Base-by-base conservation (phyloP, 2,888 invertebrate genomes). In the Diadegma fenestrale region DNA sequence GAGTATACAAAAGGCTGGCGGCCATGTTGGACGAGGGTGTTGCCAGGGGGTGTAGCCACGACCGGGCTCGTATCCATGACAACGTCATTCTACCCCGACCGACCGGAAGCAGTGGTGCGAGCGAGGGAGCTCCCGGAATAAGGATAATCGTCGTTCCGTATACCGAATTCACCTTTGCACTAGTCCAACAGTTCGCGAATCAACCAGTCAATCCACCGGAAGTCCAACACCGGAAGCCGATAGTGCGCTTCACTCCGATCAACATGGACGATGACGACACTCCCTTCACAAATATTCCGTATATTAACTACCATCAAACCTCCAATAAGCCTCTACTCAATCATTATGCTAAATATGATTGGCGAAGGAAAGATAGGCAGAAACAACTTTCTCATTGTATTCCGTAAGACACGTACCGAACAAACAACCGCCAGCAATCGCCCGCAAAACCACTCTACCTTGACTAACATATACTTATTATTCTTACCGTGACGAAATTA, bases 21-120 rank as follows among this genome's bases (percentile, higher is more conserved):
- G 91, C 91, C 91, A 91, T 91, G 85, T 80, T 87, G 90, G 90
- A 66, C 84, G 89, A 85, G 92, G 91, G 91, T 91, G 91, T 91
- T 83, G 88, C 88, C 91, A 80, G 69, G 89, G 90, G 91, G 92
- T 91, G 91, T 91, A 88, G 86, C 89, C 91, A 43, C 58, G 51
- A 63, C 58, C 17, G 64, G 68, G 58, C 58, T 54, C 73, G 91
- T 93, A 87, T 81, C 92, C 92, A 92, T 92, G 92, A 87, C 90
- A 86, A 93, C 92, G 78, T 88, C 88, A 86, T 90, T 90, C 88
- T 83, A 89, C 90, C 90, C 89, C 88, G 89, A 86, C 88, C 88
- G 86, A 76, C 51, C 77, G 77, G 51, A 78, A 81, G 63, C 69
- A 17, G 26, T 41, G 64, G 89, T 88, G n/a, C n/a, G 88, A 89